These are phyloP conservation scores for Herpailurus yagouaroundi DNA, from an alignment of 2,113 vertebrate genomes.

Conservation along the genomic window DNA sequence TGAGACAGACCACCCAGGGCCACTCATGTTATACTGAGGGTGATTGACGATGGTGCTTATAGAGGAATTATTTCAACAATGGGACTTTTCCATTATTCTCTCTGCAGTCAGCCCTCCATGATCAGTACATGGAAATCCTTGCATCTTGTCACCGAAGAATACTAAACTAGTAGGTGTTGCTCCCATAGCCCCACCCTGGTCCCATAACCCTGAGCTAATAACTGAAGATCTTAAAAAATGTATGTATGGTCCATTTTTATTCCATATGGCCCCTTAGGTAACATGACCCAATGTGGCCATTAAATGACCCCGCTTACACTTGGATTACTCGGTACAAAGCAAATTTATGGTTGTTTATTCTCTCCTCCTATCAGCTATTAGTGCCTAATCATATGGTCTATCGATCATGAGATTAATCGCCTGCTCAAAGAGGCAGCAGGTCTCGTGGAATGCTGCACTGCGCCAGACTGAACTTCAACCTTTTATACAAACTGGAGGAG, in stretches of 20 bases:
- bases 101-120: neutral
- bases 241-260: conserved; percentile 82
- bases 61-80: conserved; percentile 63
- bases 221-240: conserved; percentile 84
- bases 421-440: conserved; percentile 89
- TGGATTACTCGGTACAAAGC: conserved; percentile 90
- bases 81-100: neutral
- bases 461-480: conserved; percentile 88
- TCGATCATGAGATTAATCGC: conserved; percentile 93
- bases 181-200: neutral
- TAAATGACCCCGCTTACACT: conserved; percentile 89
- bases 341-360: conserved; percentile 90
- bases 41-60: conserved; percentile 2
- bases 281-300: conserved; percentile 89
- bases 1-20: conserved; percentile 44
- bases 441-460: conserved; percentile 87
- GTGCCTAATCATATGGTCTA: conserved; percentile 94
- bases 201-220: conserved; percentile 55
- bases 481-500: conserved; percentile 87
- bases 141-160: neutral
- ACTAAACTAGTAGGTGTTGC: neutral
- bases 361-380: conserved; percentile 91
- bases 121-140: neutral
- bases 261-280: conserved; percentile 84
- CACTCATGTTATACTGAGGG: neutral